phyloP scores from a whole-genome alignment of 2,888 invertebrate species.

The Gymnosoma rotundatum region DNA sequence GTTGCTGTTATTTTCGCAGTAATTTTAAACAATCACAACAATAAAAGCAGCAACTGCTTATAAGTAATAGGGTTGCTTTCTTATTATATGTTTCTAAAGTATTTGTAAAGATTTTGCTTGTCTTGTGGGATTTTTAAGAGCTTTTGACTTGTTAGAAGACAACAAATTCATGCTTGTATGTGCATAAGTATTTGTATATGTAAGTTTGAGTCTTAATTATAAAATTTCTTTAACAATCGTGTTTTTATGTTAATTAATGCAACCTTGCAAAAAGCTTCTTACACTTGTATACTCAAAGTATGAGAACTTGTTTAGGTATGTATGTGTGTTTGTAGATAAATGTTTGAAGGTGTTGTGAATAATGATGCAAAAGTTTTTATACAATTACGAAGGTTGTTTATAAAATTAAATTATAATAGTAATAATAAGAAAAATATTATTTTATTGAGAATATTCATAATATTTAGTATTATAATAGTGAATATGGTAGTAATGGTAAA shows the following conservation, averaged over 20 bases:
- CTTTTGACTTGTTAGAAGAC: slow-evolving; percentile 18
- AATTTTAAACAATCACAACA: slow-evolving; percentile 38
- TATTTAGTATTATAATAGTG: too few relatives aligned
- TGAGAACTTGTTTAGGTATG: slow-evolving; percentile 26
- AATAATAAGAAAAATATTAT: too few relatives aligned
- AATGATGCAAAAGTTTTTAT: background rate
- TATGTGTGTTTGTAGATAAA: slow-evolving; percentile 1
- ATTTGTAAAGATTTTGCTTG: slow-evolving; percentile 54
- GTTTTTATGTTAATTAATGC: slow-evolving; percentile 72
- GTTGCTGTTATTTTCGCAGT: slow-evolving; percentile 13
- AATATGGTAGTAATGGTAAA: too few relatives aligned
- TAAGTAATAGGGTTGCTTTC: slow-evolving; percentile 41
- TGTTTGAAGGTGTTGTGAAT: background rate
- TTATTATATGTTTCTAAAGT: slow-evolving; percentile 40
- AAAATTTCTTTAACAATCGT: slow-evolving; percentile 48
- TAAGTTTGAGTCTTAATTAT: slow-evolving; percentile 63
- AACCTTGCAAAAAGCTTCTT: slow-evolving; percentile 66
- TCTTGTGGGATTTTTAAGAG: slow-evolving; percentile 67
- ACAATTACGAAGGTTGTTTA: slow-evolving; percentile 18
- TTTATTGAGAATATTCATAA: too few relatives aligned
- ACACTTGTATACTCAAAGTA: slow-evolving; percentile 44
- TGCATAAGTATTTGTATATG: slow-evolving; percentile 18
- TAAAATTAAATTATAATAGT: too few relatives aligned
- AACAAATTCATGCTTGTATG: slow-evolving; percentile 1
- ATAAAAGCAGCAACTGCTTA: slow-evolving; percentile 20